Conservation (phyloP, 1,140 invertebrate genomes). For the Melitaea cinxia region DNA sequence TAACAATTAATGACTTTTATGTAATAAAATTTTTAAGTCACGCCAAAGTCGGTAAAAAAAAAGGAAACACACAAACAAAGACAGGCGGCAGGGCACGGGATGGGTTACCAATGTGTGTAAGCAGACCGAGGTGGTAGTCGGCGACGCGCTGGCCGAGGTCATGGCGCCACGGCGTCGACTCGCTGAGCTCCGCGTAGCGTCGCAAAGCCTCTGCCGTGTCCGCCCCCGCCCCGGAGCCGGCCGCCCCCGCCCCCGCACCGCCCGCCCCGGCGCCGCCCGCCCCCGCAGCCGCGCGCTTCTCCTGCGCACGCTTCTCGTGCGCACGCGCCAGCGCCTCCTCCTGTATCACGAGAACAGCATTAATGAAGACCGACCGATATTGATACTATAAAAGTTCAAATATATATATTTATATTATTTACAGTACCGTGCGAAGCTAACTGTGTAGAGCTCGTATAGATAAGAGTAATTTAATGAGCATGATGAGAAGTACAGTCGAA, state of each 20-base stretch:
- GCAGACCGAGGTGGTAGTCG: slow-evolving; percentile 61
- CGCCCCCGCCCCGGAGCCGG: no score
- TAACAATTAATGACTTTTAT: no score
- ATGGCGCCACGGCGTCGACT: slow-evolving; percentile 37
- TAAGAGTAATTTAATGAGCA: no score
- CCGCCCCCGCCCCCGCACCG: neutral
- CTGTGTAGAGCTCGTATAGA: no score
- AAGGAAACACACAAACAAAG: neutral
- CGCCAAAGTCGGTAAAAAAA: neutral
- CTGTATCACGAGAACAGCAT: no score
- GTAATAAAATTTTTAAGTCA: no score
- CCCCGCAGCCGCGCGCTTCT: slow-evolving; percentile 29
- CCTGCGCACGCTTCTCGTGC: slow-evolving; percentile 57
- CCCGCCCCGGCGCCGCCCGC: neutral
- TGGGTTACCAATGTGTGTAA: slow-evolving; percentile 45
- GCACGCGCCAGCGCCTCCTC: slow-evolving; percentile 63
- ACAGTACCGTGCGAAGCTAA: no score
- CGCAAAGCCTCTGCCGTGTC: neutral
- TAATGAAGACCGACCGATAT: no score
- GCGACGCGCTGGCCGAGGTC: slow-evolving; percentile 59
- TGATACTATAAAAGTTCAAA: no score
- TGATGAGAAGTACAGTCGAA: no score
- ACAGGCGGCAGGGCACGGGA: neutral
- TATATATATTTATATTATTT: no score
- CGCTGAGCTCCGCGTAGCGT: slow-evolving; percentile 14